Percentiles rank a stretch among this genome's conserved stretches.
phyloP scores from a whole-genome alignment of 2,888 invertebrate species.

The Hyposoter dolosus region DNA sequence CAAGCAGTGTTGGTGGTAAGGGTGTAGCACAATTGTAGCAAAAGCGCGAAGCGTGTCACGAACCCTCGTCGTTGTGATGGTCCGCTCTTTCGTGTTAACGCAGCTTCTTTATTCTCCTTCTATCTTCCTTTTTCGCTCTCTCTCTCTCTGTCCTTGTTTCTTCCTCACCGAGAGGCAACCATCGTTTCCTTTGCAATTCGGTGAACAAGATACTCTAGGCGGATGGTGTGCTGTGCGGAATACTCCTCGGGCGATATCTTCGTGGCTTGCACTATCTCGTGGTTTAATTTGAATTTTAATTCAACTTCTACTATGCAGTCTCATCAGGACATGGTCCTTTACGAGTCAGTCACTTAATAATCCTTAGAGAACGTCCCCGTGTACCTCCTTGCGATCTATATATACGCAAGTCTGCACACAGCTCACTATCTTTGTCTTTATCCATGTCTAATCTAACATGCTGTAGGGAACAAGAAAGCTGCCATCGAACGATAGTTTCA shows the following conservation, averaged over 20 bases:
- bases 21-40: slow-evolving; percentile 22
- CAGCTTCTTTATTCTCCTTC: neutral
- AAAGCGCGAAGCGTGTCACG: slow-evolving; percentile 56
- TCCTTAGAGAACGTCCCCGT: slow-evolving; percentile 29
- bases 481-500: too few species aligned
- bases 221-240: neutral
- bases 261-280: slow-evolving; percentile 28
- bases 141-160: neutral
- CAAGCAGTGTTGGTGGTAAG: slow-evolving; percentile 17
- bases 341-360: slow-evolving; percentile 50
- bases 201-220: slow-evolving; percentile 24
- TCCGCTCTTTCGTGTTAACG: slow-evolving; percentile 35
- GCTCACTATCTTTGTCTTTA: slow-evolving; percentile 7
- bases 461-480: neutral
- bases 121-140: neutral
- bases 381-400: slow-evolving; percentile 22
- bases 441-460: neutral
- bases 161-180: slow-evolving; percentile 26
- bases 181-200: slow-evolving; percentile 42
- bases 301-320: slow-evolving; percentile 27
- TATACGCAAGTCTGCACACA: neutral
- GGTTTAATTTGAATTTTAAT: slow-evolving; percentile 64
- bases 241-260: slow-evolving; percentile 38
- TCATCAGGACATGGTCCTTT: slow-evolving; percentile 47
- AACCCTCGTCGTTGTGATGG: slow-evolving; percentile 48